These are phyloP conservation scores for Portevinia maculata DNA, from an alignment of 2,888 invertebrate species.

Conservation along the genomic window DNA sequence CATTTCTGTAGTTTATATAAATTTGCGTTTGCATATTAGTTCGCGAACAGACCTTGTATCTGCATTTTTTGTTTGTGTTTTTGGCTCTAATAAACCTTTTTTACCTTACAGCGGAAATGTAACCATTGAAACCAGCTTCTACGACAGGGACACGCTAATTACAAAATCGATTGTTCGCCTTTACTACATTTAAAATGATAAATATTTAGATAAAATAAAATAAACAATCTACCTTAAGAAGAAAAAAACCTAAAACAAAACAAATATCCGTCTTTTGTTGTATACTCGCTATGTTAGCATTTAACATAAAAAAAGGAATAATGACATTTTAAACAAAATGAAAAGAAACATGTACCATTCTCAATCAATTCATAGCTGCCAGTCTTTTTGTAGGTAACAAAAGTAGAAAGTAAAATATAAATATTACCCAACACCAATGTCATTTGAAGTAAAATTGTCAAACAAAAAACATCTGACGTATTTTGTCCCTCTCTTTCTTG, in stretches of 20 bases:
- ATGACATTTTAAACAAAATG: background rate
- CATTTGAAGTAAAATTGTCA: background rate
- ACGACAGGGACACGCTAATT: constrained; percentile 96
- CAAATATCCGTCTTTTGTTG: constrained; percentile 70
- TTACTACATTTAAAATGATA: constrained; percentile 91
- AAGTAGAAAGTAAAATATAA: background rate
- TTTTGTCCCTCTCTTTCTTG: background rate
- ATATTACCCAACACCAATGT: constrained; percentile 4
- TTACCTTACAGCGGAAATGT: constrained; percentile 91
- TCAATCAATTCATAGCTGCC: constrained; percentile 65
- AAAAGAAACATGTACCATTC: constrained; percentile 14
- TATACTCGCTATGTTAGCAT: constrained; percentile 72
- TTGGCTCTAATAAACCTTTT: no score
- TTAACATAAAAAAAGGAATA: constrained; percentile 40
- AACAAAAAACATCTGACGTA: background rate
- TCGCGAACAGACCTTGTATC: no score
- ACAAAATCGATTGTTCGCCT: constrained; percentile 97
- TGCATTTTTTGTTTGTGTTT: no score
- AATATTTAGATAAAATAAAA: constrained; percentile 18
- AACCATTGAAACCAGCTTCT: constrained; percentile 98
- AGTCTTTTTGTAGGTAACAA: constrained; percentile 23
- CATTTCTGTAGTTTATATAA: no score
- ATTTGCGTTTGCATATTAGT: no score
- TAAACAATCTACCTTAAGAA: constrained; percentile 62
- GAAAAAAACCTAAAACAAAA: constrained; percentile 34